Evolutionary conservation across 2,888 invertebrate genomes (phyloP).

Genomic region (Malachius bipustulatus): DNA sequence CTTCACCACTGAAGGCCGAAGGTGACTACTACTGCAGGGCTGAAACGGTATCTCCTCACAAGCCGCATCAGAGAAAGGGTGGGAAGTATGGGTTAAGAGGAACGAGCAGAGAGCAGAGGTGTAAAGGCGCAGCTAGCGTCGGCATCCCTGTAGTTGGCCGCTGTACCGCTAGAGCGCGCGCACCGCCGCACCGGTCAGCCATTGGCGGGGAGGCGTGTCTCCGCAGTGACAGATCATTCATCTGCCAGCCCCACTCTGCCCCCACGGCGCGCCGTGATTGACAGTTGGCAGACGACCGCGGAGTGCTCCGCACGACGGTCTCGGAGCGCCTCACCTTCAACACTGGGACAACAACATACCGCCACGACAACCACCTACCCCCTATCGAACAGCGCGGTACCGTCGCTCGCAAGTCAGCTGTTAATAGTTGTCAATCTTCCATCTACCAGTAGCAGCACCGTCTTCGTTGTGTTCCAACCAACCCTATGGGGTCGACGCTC

Average conservation of each 20-base stretch:
- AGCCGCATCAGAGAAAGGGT: too few relatives aligned
- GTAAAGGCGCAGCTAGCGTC: background rate
- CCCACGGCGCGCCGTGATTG: constrained; percentile 46
- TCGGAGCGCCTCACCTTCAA: constrained; percentile 28
- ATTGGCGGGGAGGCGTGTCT: constrained; percentile 36
- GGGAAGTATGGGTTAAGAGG: background rate
- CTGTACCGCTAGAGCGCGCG: constrained; percentile 43
- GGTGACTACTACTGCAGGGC: background rate
- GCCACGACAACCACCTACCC: constrained; percentile 16
- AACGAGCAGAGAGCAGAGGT: background rate
- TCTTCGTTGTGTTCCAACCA: too few relatives aligned
- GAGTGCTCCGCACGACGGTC: constrained; percentile 52
- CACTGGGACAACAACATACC: constrained; percentile 15
- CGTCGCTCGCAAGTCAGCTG: too few relatives aligned
- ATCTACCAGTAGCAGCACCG: too few relatives aligned
- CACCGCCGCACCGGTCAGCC: constrained; percentile 36
- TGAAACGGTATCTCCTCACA: background rate
- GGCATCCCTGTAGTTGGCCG: constrained; percentile 20
- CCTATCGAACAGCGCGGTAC: constrained; percentile 12
- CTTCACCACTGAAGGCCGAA: too few relatives aligned
- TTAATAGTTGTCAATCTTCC: too few relatives aligned
- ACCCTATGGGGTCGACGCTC: constrained; percentile 19
- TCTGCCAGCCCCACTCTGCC: constrained; percentile 44
- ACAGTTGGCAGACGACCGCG: constrained; percentile 56
- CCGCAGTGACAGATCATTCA: constrained; percentile 38